Conservation (phyloP, 53 echinoderm and acorn worm genomes). For the Temnopleurus reevesii region DNA sequence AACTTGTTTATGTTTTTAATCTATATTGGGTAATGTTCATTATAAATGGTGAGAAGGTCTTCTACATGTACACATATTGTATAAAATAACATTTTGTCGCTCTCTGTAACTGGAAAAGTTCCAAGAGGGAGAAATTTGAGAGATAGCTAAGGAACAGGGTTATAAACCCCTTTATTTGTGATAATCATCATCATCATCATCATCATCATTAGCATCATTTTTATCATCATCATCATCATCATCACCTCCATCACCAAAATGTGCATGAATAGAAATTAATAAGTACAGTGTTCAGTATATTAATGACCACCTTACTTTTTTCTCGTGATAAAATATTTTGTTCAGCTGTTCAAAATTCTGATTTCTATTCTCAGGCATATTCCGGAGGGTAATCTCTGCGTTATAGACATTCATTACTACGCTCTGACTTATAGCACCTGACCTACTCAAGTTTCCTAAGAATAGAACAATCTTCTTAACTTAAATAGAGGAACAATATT, state of each 20-base stretch:
- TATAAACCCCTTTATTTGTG: not conserved
- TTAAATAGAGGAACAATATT: too few species aligned
- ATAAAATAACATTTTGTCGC: not conserved
- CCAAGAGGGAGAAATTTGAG: not conserved
- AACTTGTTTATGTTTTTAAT: not conserved
- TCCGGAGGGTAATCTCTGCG: too few species aligned
- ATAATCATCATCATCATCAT: not conserved
- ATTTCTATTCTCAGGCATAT: too few species aligned
- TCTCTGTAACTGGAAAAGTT: not conserved
- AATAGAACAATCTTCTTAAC: too few species aligned
- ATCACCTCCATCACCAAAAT: not conserved
- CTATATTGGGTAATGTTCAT: not conserved
- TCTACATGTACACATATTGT: not conserved
- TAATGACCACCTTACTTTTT: too few species aligned
- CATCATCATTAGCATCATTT: slow-evolving; percentile 27
- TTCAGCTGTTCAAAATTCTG: too few species aligned
- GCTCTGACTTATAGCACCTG: too few species aligned
- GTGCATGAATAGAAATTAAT: too few species aligned
- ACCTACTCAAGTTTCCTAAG: too few species aligned
- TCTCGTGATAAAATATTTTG: too few species aligned
- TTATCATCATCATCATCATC: slow-evolving; percentile 43
- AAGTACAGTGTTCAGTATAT: too few species aligned
- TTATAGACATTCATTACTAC: too few species aligned
- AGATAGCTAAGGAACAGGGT: not conserved
- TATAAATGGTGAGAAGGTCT: not conserved